Conservation (phyloP, 2,888 invertebrate genomes). For the Cataglyphis cursor region DNA sequence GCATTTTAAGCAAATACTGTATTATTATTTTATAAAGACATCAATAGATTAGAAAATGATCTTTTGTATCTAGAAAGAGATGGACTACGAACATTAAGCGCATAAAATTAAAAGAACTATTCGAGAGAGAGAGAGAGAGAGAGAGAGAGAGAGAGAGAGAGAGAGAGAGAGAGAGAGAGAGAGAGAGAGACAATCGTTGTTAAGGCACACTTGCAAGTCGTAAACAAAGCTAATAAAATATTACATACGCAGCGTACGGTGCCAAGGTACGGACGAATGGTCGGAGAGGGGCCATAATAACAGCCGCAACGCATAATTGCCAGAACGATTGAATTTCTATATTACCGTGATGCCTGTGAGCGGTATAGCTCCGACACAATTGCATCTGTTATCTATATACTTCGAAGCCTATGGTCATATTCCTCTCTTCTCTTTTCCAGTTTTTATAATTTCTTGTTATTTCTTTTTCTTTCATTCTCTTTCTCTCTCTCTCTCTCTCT, state of each 20-base stretch:
- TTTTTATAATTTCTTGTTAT: constrained; percentile 11
- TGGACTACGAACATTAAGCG: constrained; percentile 23
- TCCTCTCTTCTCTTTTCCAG: constrained; percentile 21
- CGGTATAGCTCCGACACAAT: constrained; percentile 68
- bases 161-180: constrained; percentile 69
- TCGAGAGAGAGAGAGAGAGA: constrained; percentile 68
- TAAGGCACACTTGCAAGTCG: constrained; percentile 81
- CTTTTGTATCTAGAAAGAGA: not conserved
- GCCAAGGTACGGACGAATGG: constrained; percentile 75
- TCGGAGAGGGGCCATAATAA: constrained; percentile 81
- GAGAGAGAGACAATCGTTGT: constrained; percentile 73
- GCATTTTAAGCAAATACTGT: not conserved
- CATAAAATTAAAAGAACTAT: constrained; percentile 47
- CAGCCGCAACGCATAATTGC: constrained; percentile 85
- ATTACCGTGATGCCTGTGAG: constrained; percentile 81
- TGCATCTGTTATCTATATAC: constrained; percentile 62
- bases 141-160: constrained; percentile 69
- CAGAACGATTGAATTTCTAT: constrained; percentile 86
- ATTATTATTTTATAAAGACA: not conserved
- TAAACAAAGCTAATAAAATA: constrained; percentile 86
- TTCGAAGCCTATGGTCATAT: constrained; percentile 59
- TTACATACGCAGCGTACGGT: constrained; percentile 79
- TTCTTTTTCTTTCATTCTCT: not conserved
- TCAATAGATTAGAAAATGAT: not conserved
- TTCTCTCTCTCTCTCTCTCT: no score